A percentile compares a stretch with the other conserved stretches of the same genome.
phyloP scores from a whole-genome alignment of 2,113 vertebrate species.

The Ailurus styani region DNA sequence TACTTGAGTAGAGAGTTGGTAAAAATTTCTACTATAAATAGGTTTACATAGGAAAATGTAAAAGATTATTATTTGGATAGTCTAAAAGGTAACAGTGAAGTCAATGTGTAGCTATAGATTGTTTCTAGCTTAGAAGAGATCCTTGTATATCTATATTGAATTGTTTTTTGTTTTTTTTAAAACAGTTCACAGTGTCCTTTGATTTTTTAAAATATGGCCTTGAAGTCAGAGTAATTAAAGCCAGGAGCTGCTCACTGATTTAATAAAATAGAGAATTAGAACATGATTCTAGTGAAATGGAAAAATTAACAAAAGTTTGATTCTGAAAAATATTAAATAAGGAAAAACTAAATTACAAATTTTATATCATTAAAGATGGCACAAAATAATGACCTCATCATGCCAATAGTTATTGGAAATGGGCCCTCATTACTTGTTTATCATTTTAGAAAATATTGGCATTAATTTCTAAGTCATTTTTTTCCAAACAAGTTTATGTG shows the following conservation, averaged over 20 bases:
- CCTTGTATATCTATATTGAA: conserved; percentile 33
- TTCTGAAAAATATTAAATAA: conserved; percentile 38
- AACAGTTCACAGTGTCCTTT: background rate
- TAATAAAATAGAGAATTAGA: conserved; percentile 8
- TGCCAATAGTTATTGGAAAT: background rate
- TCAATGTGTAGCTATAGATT: background rate
- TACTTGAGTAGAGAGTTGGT: background rate
- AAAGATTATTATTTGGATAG: background rate
- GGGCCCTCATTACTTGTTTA: background rate
- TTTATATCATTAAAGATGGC: background rate
- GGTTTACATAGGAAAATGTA: conserved; percentile 29
- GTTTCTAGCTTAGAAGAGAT: conserved; percentile 39
- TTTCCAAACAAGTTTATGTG: conserved; percentile 1
- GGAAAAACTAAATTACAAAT: background rate
- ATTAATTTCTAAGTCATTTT: conserved; percentile 8
- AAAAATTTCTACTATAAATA: conserved; percentile 35
- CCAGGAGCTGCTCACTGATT: background rate
- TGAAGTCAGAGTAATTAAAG: conserved; percentile 7
- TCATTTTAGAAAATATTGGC: conserved; percentile 34
- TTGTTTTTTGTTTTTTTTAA: background rate
- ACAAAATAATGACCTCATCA: background rate
- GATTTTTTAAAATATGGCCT: conserved; percentile 26
- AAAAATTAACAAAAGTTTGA: conserved; percentile 3
- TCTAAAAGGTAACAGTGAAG: conserved; percentile 23
- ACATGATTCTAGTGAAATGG: background rate